phyloP scores from a whole-genome alignment of 2,797 vertebrate species.

The Betta splendens region DNA sequence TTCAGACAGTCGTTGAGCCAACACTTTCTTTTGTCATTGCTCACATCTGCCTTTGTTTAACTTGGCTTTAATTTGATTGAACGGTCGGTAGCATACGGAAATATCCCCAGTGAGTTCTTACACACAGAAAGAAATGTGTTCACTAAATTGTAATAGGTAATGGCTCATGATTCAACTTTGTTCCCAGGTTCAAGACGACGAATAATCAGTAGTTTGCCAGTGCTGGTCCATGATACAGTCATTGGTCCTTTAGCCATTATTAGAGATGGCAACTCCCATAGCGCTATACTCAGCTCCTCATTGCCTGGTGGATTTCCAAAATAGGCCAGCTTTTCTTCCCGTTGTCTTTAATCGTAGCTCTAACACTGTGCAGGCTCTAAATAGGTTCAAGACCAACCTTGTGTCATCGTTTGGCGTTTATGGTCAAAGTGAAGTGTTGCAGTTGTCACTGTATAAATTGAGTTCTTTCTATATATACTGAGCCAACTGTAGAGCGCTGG shows the following conservation, averaged over 20 bases:
- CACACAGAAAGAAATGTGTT: no score
- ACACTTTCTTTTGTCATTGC: constrained; percentile 20
- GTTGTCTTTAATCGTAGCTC: no score
- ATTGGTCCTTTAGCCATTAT: constrained; percentile 32
- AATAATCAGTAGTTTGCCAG: no score
- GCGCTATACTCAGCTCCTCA: constrained; percentile 13
- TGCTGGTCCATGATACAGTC: constrained; percentile 27
- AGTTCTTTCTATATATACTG: no score
- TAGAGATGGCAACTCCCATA: constrained; percentile 36
- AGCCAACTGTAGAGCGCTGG: no score
- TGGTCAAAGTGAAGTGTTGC: no score
- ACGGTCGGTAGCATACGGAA: constrained; percentile 24
- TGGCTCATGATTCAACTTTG: constrained; percentile 50
- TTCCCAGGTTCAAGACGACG: constrained; percentile 58
- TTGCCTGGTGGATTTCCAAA: constrained; percentile 22
- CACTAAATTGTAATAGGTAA: constrained; percentile 46
- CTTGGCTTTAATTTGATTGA: constrained; percentile 19
- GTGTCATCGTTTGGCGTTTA: no score
- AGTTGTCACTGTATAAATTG: no score
- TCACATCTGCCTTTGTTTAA: constrained; percentile 35
- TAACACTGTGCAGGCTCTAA: no score
- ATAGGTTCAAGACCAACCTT: no score
- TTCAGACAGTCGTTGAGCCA: constrained; percentile 18
- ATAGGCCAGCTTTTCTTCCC: constrained; percentile 39
- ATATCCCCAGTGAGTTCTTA: no score